phyloP scores from a whole-genome alignment of 2,888 invertebrate genomes.

The Oscheius sp. region DNA sequence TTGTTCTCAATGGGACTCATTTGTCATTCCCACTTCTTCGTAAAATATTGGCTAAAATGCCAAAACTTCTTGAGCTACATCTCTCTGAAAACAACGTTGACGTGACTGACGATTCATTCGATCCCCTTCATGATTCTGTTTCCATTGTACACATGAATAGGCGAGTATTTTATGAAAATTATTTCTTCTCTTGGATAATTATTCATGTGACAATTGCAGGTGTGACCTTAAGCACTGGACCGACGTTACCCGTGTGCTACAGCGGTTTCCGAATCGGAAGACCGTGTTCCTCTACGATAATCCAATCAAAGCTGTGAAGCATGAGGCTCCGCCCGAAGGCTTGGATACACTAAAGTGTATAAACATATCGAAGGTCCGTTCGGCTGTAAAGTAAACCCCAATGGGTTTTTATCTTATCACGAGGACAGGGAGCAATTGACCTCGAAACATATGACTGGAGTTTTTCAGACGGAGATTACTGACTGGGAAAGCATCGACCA shows the following conservation, averaged over 20 bases:
- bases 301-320: slow-evolving; percentile 55
- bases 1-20: slow-evolving; percentile 59
- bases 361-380: slow-evolving; percentile 45
- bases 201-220: slow-evolving; percentile 36
- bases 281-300: slow-evolving; percentile 77
- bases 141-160: slow-evolving; percentile 47
- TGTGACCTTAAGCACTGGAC: slow-evolving; percentile 51
- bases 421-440: background rate
- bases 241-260: slow-evolving; percentile 46
- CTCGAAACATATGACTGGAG: background rate
- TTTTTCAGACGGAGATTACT: slow-evolving; percentile 47
- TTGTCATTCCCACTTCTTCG: slow-evolving; percentile 47
- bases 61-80: slow-evolving; percentile 55
- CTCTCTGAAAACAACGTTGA: slow-evolving; percentile 45
- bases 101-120: slow-evolving; percentile 10
- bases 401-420: slow-evolving; percentile 20
- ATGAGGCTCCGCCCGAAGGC: slow-evolving; percentile 35
- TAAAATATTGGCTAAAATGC: slow-evolving; percentile 40
- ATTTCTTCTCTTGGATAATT: too few relatives aligned
- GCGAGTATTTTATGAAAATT: too few relatives aligned
- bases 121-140: slow-evolving; percentile 40
- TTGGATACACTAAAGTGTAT: slow-evolving; percentile 40
- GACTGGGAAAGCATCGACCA: slow-evolving; percentile 78
- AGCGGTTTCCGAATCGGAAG: slow-evolving; percentile 50
- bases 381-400: background rate